phyloP scores from a whole-genome alignment of 1,140 invertebrate species.

The Drosophila obscura region DNA sequence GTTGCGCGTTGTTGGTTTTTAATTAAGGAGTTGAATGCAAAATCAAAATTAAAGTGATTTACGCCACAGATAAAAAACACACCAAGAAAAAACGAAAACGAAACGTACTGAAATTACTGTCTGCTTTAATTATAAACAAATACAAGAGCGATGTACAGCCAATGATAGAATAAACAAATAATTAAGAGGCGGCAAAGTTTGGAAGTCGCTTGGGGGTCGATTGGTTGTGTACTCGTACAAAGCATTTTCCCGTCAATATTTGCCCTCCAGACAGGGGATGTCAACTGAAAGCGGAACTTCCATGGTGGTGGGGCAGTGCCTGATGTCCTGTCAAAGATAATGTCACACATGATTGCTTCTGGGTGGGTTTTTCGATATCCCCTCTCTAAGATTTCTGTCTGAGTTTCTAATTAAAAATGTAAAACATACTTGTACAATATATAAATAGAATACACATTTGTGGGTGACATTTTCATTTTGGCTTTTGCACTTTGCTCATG shows the following conservation, averaged over 20 bases:
- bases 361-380: constrained; percentile 16
- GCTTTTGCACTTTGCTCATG: constrained; percentile 1
- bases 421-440: constrained; percentile 51
- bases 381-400: constrained; percentile 15
- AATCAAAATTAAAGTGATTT: constrained; percentile 66
- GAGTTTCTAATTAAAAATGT: constrained; percentile 78
- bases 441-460: constrained; percentile 49
- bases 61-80: constrained; percentile 39
- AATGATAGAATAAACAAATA: constrained; percentile 74
- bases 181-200: constrained; percentile 67
- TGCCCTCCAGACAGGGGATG: constrained; percentile 46
- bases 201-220: constrained; percentile 59
- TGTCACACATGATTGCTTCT: constrained; percentile 65
- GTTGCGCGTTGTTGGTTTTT: constrained; percentile 65
- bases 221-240: constrained; percentile 46
- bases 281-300: constrained; percentile 62
- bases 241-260: constrained; percentile 70
- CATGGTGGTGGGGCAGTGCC: constrained; percentile 40
- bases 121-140: constrained; percentile 78
- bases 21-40: constrained; percentile 68
- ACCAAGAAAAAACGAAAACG: constrained; percentile 14
- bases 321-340: constrained; percentile 69
- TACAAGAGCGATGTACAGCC: constrained; percentile 48
- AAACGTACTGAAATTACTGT: constrained; percentile 2
- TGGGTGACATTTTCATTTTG: constrained; percentile 26